Evolutionary conservation across 1,140 invertebrate species (phyloP).

Genomic region (Eupristina koningsbergeri): DNA sequence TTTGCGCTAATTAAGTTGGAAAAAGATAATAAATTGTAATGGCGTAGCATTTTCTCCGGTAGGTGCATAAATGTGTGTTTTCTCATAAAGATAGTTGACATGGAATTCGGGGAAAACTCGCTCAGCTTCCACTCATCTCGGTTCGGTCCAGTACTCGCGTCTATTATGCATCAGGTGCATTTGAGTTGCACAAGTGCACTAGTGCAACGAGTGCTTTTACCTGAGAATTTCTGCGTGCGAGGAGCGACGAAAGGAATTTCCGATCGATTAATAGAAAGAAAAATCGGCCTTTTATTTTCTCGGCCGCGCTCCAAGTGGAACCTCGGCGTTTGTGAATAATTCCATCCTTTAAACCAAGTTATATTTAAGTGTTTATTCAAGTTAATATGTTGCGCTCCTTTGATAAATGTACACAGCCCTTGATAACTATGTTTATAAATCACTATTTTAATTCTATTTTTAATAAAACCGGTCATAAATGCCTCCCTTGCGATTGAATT

Average conservation of each 20-base stretch:
- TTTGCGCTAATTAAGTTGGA: no score
- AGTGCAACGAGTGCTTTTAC: not conserved
- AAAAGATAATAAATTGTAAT: no score
- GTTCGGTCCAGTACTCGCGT: not conserved
- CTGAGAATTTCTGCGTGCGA: not conserved
- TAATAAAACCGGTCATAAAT: not conserved
- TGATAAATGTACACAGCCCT: not conserved
- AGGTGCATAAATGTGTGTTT: no score
- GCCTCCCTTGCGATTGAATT: not conserved
- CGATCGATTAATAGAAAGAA: slow-evolving; percentile 49
- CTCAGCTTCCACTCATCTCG: not conserved
- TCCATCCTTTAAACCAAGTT: not conserved
- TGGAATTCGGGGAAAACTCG: not conserved
- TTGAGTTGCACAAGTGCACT: no score
- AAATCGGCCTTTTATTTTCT: slow-evolving; percentile 11
- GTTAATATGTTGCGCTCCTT: slow-evolving; percentile 2
- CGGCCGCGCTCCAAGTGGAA: not conserved
- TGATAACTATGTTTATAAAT: not conserved
- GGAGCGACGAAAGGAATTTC: slow-evolving; percentile 23
- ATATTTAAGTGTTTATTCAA: not conserved
- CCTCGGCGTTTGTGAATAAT: not conserved
- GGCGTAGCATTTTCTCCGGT: not conserved
- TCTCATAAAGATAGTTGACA: not conserved
- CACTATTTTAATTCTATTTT: not conserved
- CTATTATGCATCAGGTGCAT: slow-evolving; percentile 35